These are phyloP conservation scores for Coluber constrictor DNA, from an alignment of 2,797 vertebrate genomes.

Conservation along the genomic window DNA sequence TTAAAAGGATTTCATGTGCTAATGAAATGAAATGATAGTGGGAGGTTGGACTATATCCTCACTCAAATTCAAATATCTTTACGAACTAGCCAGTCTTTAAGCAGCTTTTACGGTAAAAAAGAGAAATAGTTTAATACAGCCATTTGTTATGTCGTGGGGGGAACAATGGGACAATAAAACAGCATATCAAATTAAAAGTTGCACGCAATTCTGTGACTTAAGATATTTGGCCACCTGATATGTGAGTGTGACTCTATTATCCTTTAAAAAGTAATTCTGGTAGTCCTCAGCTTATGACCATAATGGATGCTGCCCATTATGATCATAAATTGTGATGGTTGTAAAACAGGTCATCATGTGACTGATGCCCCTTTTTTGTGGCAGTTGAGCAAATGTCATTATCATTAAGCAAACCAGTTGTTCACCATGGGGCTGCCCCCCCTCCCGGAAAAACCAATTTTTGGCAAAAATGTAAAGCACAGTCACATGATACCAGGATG, in stretches of 20 bases:
- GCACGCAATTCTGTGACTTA: neutral
- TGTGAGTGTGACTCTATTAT: neutral
- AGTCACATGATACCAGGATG: neutral
- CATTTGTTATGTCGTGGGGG: neutral
- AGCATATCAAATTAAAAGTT: neutral
- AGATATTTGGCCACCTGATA: neutral
- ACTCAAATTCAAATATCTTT: neutral
- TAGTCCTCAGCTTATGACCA: neutral
- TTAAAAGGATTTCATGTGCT: neutral
- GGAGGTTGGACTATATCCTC: neutral
- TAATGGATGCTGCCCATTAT: neutral
- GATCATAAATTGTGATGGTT: neutral
- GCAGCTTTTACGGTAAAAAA: neutral
- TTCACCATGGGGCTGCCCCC: neutral
- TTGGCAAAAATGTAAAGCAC: neutral
- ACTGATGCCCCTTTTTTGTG: neutral
- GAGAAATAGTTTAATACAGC: neutral
- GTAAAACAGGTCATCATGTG: neutral
- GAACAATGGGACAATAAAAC: neutral
- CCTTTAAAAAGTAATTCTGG: neutral
- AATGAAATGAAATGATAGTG: slow-evolving; percentile 9
- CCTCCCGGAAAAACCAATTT: neutral
- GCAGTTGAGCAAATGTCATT: neutral
- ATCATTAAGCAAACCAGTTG: neutral
- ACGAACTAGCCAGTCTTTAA: neutral